Base-by-base conservation (phyloP, 2,113 vertebrate genomes). In the Oxygymnocypris stewartii region DNA sequence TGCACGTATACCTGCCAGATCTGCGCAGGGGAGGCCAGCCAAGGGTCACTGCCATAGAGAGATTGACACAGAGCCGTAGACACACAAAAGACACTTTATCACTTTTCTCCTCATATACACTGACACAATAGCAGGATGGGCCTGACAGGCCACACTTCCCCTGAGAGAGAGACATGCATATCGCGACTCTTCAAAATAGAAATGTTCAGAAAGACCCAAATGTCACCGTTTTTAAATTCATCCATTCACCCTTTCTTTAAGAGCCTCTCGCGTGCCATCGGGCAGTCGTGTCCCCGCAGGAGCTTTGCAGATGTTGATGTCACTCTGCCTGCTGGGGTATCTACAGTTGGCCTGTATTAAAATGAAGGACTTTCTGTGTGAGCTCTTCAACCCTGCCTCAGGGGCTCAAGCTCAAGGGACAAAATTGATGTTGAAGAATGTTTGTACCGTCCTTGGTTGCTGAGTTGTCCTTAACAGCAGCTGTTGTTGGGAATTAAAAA, bases 1-100 rank as follows among this genome's bases (percentile, higher is more conserved):
- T 99, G 97, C 7, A 99, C 93, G 82, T 96, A 95, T 82, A 99
- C 92, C 94, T 96, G 97, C 98, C 98, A 99, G 44, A 96, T 94
- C 92, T 97, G 96, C 10, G 93, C 51, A 0, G 98, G 97, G 0
- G 79, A 92, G 0, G 95, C 95, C 92, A 96, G 94, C 97, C 97
- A 99, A 84, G 92, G 87, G 1, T 99, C 98, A 90, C 98, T 99
- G 88, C 63, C 71, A 77, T 12, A 85, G 73, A 87, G 0, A 4
- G 87, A 91, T 75, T 87, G 2, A 82, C 31, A 77, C 59, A 90
- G 71, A 88, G 88, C 85, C 80, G 9, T 13, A 57, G 40, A 71
- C 61, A 84, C 42, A 71, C 37, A 84, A 85, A 47, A 79, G 57
- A 85, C 75, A 85, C 84, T 51, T 69, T 54, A 84, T 84, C 69